Evolutionary conservation across 2,797 vertebrate genomes (phyloP).

Genomic region (Rhinogobio ventralis): DNA sequence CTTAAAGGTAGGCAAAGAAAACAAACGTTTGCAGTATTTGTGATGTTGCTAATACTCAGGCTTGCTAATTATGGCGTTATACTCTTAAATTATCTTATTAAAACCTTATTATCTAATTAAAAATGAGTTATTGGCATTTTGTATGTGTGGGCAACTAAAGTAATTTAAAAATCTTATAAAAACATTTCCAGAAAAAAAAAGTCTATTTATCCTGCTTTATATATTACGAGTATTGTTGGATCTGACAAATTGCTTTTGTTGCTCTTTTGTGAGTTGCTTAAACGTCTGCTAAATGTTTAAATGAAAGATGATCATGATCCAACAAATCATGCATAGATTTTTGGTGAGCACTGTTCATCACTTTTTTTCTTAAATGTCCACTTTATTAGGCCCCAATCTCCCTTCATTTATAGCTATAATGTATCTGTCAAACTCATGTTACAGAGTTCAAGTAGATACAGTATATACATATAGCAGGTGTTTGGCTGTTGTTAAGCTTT

Average conservation of each 20-base stretch:
- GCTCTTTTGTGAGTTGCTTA: background rate
- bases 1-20: background rate
- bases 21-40: no score
- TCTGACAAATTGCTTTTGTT: background rate
- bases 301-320: background rate
- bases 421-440: background rate
- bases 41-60: no score
- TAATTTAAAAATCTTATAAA: background rate
- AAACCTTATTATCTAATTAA: background rate
- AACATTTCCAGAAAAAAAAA: no score
- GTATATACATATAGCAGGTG: constrained; percentile 9
- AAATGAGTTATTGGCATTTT: background rate
- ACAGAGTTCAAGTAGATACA: background rate
- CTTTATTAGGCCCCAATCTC: background rate
- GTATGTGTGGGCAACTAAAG: background rate
- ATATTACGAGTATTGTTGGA: no score
- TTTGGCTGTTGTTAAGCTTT: background rate
- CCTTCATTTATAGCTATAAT: background rate
- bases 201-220: no score
- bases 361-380: background rate
- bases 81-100: background rate
- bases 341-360: no score
- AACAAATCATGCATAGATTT: background rate
- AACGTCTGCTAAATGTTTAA: background rate
- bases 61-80: background rate